phyloP scores from a whole-genome alignment of 1,140 invertebrate species.

The Saccostrea cuccullata region DNA sequence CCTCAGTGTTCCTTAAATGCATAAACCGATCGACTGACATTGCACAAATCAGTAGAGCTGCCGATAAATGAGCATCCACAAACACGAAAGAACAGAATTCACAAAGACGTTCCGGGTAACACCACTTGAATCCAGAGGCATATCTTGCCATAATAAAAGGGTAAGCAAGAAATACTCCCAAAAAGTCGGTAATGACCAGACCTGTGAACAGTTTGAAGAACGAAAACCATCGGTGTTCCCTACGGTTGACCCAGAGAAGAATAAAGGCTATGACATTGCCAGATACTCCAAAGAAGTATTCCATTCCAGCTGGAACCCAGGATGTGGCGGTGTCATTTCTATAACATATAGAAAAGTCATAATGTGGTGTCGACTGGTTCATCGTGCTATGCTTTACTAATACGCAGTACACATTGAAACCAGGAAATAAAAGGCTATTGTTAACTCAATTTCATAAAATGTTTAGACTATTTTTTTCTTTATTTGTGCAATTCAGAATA shows the following conservation, averaged over 20 bases:
- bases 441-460: no score
- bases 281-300: neutral
- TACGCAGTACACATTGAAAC: no score
- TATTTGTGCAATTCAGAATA: no score
- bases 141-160: neutral
- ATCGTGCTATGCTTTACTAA: no score
- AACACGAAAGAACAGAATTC: constrained; percentile 26
- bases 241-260: neutral
- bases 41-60: neutral
- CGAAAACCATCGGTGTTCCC: neutral
- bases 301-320: neutral
- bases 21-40: neutral
- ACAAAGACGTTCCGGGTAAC: neutral
- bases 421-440: no score
- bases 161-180: constrained; percentile 34
- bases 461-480: no score
- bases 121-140: constrained; percentile 9
- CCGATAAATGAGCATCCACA: neutral
- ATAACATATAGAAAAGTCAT: neutral
- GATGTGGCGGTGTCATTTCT: neutral
- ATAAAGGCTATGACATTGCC: neutral
- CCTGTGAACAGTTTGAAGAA: constrained; percentile 3
- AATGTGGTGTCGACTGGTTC: neutral
- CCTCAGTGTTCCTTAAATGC: neutral
- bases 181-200: neutral